These are phyloP conservation scores for Sylvia borin DNA, from an alignment of 2,797 vertebrate genomes.

Conservation along the genomic window DNA sequence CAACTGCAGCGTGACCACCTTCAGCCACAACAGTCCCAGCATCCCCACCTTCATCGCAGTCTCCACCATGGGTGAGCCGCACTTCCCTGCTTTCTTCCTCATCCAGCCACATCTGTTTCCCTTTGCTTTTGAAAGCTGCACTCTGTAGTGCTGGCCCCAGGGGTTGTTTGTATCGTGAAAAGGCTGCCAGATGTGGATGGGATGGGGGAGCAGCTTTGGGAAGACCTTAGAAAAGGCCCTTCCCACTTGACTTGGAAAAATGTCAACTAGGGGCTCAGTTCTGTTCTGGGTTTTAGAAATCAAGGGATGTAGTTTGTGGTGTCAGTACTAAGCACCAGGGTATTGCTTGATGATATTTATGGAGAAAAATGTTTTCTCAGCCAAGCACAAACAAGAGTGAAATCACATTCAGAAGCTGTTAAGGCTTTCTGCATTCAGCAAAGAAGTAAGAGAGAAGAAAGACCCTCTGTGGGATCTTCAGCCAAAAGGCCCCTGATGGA, in stretches of 20 bases:
- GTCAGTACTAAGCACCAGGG: neutral
- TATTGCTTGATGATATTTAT: neutral
- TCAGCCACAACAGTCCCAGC: constrained; percentile 91
- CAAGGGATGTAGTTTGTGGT: neutral
- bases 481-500: neutral
- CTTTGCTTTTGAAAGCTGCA: neutral
- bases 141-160: neutral
- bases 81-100: neutral
- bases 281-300: neutral
- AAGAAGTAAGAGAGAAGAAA: neutral
- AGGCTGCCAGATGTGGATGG: neutral
- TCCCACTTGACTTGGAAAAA: neutral
- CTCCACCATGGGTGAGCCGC: constrained; percentile 84
- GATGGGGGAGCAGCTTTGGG: neutral
- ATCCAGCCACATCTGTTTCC: neutral
- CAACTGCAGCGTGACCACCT: constrained; percentile 91
- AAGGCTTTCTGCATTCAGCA: neutral
- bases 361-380: neutral
- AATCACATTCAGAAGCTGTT: neutral
- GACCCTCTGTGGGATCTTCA: neutral
- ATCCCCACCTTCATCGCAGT: constrained; percentile 84
- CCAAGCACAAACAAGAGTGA: neutral
- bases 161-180: neutral
- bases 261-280: neutral
- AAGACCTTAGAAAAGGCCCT: neutral